Base-by-base conservation (phyloP, 2,888 invertebrate species). In the Drosophila nigricruria region DNA sequence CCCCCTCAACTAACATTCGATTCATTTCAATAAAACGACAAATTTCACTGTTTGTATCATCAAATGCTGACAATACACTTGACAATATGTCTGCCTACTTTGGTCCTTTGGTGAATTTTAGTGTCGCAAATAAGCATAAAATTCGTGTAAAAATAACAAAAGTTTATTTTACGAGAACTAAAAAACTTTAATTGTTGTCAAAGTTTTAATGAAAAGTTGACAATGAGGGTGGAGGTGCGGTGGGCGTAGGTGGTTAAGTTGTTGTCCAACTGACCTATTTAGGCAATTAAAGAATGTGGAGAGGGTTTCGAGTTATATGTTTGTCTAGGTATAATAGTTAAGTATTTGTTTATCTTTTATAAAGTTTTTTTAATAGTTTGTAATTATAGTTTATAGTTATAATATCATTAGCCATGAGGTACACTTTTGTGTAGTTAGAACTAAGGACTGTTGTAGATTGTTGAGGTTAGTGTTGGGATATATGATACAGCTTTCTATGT, bases 21-120 rank as follows among this genome's bases (percentile, higher is more conserved):
- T 89, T 89, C 87, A 85, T 85, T 85, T 89, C 89, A 85, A 85
- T 89, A 89, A 84, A 85, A 84, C 70, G 73, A 58, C 49, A 73
- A 79, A 70, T 72, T 82, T 76, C 67, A 27, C 34, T 57, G 58
- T 20, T 74, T 67, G 43, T 67, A 57, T 77, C 66, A 63, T 67
- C 59, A 76, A 70, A 45, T 59, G 47, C 58, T 58, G 53, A 8
- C 74, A 36, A 59, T 50, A 61, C 43, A 52, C 30, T 68, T 60
- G 54, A 50, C 72, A 68, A 62, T 65, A 58, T 78, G 54, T 57
- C 49, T 63, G 64, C 32, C 54, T 70, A 32, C 30, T 16, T 49
- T 14, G 20, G 16, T 30, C 9, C 16, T 5, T n/a, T n/a, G 10
- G 10, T n/a, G n/a, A 25, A n/a, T 38, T 53, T 38, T 32, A 52